phyloP scores from a whole-genome alignment of 2,113 vertebrate species.

The Mugil cephalus region DNA sequence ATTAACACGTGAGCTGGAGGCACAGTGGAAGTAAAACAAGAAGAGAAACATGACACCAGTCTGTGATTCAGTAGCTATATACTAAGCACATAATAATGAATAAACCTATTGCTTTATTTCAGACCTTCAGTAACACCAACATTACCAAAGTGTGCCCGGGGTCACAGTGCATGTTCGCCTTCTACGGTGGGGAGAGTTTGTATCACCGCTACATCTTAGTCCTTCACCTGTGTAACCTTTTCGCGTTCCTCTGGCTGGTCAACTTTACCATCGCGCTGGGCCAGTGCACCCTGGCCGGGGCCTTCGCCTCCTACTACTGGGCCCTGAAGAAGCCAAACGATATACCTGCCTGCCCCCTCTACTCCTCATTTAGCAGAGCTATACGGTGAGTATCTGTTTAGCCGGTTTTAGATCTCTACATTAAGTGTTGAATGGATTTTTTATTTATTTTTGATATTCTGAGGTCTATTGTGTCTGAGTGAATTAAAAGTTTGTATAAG shows the following conservation, averaged over 20 bases:
- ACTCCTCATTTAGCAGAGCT: constrained; percentile 91
- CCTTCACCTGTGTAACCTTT: constrained; percentile 92
- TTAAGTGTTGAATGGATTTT: too few relatives aligned
- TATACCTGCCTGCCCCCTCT: constrained; percentile 91
- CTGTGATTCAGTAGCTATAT: background rate
- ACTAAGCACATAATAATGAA: background rate
- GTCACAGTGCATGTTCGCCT: constrained; percentile 92
- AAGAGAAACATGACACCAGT: background rate
- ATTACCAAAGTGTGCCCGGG: constrained; percentile 88
- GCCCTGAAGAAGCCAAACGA: constrained; percentile 91
- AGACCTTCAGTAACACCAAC: constrained; percentile 90
- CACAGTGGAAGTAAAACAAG: background rate
- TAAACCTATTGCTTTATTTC: constrained; percentile 49
- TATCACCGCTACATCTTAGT: constrained; percentile 90
- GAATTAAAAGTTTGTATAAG: background rate
- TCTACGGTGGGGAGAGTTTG: constrained; percentile 91
- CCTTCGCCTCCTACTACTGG: constrained; percentile 98
- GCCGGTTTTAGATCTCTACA: too few relatives aligned
- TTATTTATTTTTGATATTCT: background rate
- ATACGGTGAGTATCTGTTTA: constrained; percentile 85
- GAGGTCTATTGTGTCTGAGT: background rate
- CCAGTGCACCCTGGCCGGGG: constrained; percentile 95
- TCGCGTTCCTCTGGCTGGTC: constrained; percentile 95
- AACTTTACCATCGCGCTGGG: constrained; percentile 95
- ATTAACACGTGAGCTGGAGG: background rate